A percentile compares a stretch with the other conserved stretches of the same genome.
Evolutionary conservation across 2,113 vertebrate species (phyloP).

Genomic region (Meles meles): DNA sequence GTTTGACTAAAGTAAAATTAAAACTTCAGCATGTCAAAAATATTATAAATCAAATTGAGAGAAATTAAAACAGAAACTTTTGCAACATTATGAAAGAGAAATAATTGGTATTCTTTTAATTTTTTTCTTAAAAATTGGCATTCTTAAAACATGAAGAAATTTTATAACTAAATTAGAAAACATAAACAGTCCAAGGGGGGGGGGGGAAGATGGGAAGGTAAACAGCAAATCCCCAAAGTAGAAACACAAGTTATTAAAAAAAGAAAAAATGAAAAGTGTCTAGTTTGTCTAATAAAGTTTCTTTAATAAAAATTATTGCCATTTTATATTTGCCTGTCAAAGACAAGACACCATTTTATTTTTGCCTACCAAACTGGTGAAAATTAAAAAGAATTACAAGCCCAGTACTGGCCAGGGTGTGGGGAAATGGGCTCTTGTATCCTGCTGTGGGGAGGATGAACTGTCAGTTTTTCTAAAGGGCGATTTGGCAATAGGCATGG

Average conservation of each 20-base stretch:
- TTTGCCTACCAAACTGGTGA: not conserved
- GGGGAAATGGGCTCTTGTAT: not conserved
- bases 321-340: not conserved
- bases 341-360: not conserved
- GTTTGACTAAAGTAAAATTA: not conserved
- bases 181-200: not conserved
- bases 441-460: not conserved
- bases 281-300: not conserved
- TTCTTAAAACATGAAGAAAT: not conserved
- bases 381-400: not conserved
- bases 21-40: not conserved
- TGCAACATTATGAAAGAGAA: not conserved
- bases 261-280: conserved; percentile 11
- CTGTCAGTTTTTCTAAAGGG: not conserved
- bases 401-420: fast-evolving
- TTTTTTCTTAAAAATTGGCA: not conserved
- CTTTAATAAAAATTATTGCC: not conserved
- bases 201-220: not conserved
- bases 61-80: not conserved
- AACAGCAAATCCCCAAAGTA: not conserved
- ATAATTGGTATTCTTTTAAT: not conserved
- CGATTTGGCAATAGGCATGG: not conserved
- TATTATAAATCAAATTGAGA: not conserved
- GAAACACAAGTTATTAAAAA: not conserved
- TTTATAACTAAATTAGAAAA: conserved; percentile 1